Evolutionary conservation across 2,113 vertebrate species (phyloP).

Genomic region (Cacatua alba): DNA sequence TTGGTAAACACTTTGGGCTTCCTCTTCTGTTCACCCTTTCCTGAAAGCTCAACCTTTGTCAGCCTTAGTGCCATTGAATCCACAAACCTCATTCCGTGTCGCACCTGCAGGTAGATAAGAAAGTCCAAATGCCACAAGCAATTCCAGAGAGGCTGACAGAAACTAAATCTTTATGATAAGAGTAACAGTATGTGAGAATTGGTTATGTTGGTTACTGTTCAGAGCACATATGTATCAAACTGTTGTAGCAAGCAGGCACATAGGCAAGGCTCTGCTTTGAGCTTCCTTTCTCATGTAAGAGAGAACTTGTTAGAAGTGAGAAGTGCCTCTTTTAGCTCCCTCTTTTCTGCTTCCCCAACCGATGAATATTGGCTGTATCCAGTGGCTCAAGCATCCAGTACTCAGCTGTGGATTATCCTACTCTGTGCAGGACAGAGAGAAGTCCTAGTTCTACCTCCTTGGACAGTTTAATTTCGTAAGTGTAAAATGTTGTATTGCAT

Average conservation of each 20-base stretch:
- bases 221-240: fast-evolving
- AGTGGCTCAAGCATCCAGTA: neutral
- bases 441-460: neutral
- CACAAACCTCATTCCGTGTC: neutral
- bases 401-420: neutral
- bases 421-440: neutral
- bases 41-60: neutral
- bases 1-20: neutral
- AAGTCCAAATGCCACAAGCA: neutral
- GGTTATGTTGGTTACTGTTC: neutral
- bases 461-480: neutral
- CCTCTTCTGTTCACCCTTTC: neutral
- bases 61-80: neutral
- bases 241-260: neutral
- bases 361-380: neutral
- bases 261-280: neutral
- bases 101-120: neutral
- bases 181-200: neutral
- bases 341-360: neutral
- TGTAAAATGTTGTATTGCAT: neutral
- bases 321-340: neutral
- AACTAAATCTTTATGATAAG: neutral
- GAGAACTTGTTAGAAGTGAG: neutral
- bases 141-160: neutral
- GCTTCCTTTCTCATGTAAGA: neutral